Evolutionary conservation across 2,888 invertebrate genomes (phyloP).

Genomic region (Morpho deidamia): DNA sequence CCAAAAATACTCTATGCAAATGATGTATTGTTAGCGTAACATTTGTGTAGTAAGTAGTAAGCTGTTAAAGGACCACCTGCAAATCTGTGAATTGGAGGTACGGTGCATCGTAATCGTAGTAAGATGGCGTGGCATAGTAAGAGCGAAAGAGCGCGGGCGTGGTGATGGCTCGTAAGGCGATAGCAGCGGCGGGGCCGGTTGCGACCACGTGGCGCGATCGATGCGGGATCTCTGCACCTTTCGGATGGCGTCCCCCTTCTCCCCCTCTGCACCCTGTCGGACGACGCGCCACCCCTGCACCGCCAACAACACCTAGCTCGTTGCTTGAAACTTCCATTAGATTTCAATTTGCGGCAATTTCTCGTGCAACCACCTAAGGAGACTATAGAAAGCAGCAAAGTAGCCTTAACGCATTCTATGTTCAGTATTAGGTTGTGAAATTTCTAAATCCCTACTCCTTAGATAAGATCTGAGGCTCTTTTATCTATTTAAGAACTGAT

Average conservation of each 20-base stretch:
- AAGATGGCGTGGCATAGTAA: conserved; percentile 11
- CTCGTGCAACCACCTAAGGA: background rate
- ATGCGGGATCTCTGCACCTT: conserved; percentile 23
- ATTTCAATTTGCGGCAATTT: conserved; percentile 13
- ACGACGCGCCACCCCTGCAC: background rate
- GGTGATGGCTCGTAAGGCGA: conserved; percentile 4
- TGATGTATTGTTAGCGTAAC: background rate
- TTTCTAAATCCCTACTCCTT: too few species aligned
- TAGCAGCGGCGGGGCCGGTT: conserved; percentile 8
- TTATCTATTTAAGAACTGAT: too few species aligned
- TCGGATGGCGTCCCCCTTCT: background rate
- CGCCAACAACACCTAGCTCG: conserved; percentile 1
- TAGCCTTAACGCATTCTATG: too few species aligned
- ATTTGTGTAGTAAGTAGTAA: background rate
- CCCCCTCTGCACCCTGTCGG: background rate
- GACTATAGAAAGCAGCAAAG: too few species aligned
- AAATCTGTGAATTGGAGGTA: conserved; percentile 16
- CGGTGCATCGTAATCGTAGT: conserved; percentile 17
- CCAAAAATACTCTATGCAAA: too few species aligned
- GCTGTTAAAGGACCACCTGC: background rate
- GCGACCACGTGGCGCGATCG: conserved; percentile 28
- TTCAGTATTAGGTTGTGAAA: too few species aligned
- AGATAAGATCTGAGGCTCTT: too few species aligned
- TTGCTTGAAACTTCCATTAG: conserved; percentile 10
- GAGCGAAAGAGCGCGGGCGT: conserved; percentile 4